phyloP scores from a whole-genome alignment of 2,797 vertebrate genomes.

The Siniperca obscura region DNA sequence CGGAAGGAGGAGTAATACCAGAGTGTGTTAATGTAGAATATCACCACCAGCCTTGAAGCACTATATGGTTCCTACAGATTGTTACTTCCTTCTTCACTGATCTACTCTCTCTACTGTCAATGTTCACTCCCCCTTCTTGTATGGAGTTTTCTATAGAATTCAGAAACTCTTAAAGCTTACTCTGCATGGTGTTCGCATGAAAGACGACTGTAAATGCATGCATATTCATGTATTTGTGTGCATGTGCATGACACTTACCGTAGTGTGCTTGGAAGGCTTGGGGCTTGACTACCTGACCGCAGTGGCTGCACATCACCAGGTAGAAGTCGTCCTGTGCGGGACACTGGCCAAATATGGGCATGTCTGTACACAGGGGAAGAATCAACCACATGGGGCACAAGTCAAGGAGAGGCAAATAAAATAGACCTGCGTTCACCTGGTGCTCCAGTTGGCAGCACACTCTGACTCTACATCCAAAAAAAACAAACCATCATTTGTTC shows the following conservation, averaged over 20 bases:
- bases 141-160: background rate
- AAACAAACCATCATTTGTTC: conserved; percentile 10
- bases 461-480: conserved; percentile 22
- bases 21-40: conserved; percentile 41
- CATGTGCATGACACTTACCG: conserved; percentile 88
- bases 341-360: conserved; percentile 99
- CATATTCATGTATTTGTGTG: conserved; percentile 23
- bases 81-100: conserved; percentile 7
- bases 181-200: conserved; percentile 6
- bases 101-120: background rate
- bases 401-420: conserved; percentile 53
- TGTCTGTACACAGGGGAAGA: conserved; percentile 86
- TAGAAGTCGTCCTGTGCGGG: conserved; percentile 99
- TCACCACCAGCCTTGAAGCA: conserved; percentile 20
- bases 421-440: conserved; percentile 19
- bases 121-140: background rate
- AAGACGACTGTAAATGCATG: background rate
- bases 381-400: conserved; percentile 41
- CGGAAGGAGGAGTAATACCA: conserved; percentile 11
- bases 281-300: conserved; percentile 98
- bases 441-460: conserved; percentile 24
- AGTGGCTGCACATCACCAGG: conserved; percentile 99
- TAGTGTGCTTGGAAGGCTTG: conserved; percentile 99
- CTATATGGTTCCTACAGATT: conserved; percentile 13
- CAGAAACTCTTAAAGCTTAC: conserved; percentile 1